phyloP scores from a whole-genome alignment of 2,113 vertebrate genomes.

The Girardinichthys multiradiatus region DNA sequence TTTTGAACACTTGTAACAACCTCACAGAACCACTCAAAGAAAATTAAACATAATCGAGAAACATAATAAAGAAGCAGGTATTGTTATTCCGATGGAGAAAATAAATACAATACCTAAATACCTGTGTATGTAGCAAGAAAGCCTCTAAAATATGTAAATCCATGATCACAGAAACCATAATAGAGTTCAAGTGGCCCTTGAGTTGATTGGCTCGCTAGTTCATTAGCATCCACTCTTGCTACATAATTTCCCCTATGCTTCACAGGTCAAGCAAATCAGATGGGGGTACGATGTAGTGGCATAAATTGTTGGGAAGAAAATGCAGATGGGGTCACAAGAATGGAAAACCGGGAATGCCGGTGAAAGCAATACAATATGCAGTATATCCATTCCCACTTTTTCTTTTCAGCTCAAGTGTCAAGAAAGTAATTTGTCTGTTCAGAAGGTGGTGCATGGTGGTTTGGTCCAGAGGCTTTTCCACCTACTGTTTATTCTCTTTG shows the following conservation, averaged over 20 bases:
- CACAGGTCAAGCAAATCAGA: slow-evolving; percentile 2
- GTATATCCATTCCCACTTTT: slow-evolving; percentile 10
- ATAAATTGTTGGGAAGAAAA: slow-evolving; percentile 13
- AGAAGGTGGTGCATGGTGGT: slow-evolving; percentile 30
- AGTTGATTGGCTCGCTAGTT: slow-evolving; percentile 28
- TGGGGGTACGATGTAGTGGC: neutral
- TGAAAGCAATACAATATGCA: slow-evolving; percentile 16
- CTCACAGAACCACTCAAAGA: no score
- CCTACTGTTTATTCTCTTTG: slow-evolving; percentile 46
- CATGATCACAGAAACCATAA: slow-evolving; percentile 7
- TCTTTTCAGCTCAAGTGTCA: slow-evolving; percentile 24
- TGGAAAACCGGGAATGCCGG: neutral
- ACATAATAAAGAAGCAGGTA: no score
- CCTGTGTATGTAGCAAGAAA: neutral
- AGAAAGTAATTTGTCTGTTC: slow-evolving; percentile 42
- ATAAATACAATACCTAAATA: neutral
- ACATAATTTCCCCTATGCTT: slow-evolving; percentile 8
- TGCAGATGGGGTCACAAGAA: slow-evolving; percentile 12
- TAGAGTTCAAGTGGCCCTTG: slow-evolving; percentile 8
- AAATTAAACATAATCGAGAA: no score
- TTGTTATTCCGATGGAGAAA: no score
- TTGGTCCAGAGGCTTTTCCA: slow-evolving; percentile 11
- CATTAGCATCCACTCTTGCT: slow-evolving; percentile 29
- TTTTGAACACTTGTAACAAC: no score
- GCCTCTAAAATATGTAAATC: slow-evolving; percentile 32